These are phyloP conservation scores for Zootermopsis nevadensis DNA, from an alignment of 2,888 invertebrate species.

Conservation along the genomic window DNA sequence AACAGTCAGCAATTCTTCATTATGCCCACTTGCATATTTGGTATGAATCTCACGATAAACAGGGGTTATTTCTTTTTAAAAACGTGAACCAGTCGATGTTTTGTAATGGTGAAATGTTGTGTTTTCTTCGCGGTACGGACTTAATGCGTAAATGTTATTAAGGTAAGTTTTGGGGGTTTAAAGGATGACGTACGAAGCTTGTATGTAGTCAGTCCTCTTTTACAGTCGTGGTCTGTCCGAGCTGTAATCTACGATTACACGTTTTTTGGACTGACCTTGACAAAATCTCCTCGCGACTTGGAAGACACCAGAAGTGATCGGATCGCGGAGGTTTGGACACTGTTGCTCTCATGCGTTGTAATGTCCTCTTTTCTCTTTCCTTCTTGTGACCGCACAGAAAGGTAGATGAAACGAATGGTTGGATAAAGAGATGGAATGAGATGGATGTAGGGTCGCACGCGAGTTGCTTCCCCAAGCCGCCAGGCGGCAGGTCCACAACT, in stretches of 20 bases:
- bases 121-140: too few relatives aligned
- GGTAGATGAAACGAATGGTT: conserved; percentile 4
- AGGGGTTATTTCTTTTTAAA: too few relatives aligned
- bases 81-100: too few relatives aligned
- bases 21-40: too few relatives aligned
- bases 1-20: too few relatives aligned
- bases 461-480: conserved; percentile 48
- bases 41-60: too few relatives aligned
- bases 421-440: conserved; percentile 24
- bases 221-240: neutral
- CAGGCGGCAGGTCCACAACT: conserved; percentile 35
- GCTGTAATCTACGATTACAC: neutral
- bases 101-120: too few relatives aligned
- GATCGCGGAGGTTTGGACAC: neutral
- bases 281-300: neutral
- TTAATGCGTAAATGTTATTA: too few relatives aligned
- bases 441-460: conserved; percentile 49
- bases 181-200: neutral
- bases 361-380: neutral
- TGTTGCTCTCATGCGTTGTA: conserved; percentile 24
- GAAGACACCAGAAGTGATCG: neutral
- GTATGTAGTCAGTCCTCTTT: neutral
- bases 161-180: too few relatives aligned
- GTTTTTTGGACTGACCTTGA: neutral
- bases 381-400: conserved; percentile 10